Conservation (phyloP, 2,888 invertebrate genomes). For the Chymomyza fuscimana region DNA sequence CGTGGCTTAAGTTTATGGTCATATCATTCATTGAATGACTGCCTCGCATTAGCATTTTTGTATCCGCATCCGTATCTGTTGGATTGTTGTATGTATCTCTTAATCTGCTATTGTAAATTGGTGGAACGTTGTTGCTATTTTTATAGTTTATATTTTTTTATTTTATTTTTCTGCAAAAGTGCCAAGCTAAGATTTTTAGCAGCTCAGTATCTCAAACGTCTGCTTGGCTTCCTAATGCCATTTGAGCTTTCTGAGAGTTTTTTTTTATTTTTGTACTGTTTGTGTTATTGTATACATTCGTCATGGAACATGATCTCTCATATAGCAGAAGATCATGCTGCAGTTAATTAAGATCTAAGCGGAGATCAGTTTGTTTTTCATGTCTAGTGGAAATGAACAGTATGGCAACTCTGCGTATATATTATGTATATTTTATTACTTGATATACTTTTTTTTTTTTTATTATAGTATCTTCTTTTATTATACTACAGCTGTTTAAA, state of each 20-base stretch:
- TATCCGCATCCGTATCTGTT: constrained; percentile 34
- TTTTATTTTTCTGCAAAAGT: constrained; percentile 51
- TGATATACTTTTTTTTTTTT: no score
- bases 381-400: not conserved
- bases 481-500: no score
- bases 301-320: not conserved
- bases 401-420: not conserved
- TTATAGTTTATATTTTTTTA: not conserved
- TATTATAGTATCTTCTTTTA: no score
- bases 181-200: constrained; percentile 22
- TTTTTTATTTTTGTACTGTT: not conserved
- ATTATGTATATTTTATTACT: no score
- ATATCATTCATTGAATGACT: constrained; percentile 37
- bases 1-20: constrained; percentile 38
- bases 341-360: not conserved
- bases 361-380: not conserved
- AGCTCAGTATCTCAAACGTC: constrained; percentile 21
- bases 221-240: constrained; percentile 27
- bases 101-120: constrained; percentile 44
- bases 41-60: constrained; percentile 38
- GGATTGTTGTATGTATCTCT: constrained; percentile 29
- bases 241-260: constrained; percentile 4
- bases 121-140: not conserved
- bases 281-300: not conserved
- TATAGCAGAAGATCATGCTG: not conserved